Evolutionary conservation across 2,888 invertebrate species (phyloP).

Genomic region (Ceraclea dissimilis): DNA sequence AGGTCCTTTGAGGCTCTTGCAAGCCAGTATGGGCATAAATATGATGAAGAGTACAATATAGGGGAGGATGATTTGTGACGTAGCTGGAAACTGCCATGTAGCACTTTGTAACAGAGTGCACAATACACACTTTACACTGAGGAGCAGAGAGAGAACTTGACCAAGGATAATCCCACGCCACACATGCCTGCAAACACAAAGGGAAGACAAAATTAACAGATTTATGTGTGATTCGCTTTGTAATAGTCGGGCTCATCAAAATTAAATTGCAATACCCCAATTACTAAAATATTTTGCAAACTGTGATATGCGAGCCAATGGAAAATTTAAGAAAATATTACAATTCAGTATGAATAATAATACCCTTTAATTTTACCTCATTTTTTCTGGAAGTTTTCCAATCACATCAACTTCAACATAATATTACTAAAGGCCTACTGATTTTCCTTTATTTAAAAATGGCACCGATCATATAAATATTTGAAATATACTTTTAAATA

Average conservation of each 20-base stretch:
- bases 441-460: too few relatives aligned
- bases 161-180: slow-evolving; percentile 67
- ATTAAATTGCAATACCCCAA: neutral
- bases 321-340: too few relatives aligned
- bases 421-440: too few relatives aligned
- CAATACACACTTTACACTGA: slow-evolving; percentile 70
- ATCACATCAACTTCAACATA: too few relatives aligned
- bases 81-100: slow-evolving; percentile 64
- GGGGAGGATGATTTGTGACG: slow-evolving; percentile 74
- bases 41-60: slow-evolving; percentile 69
- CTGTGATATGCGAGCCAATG: too few relatives aligned
- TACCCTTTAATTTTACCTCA: too few relatives aligned
- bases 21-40: slow-evolving; percentile 69
- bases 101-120: slow-evolving; percentile 63
- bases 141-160: slow-evolving; percentile 66
- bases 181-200: slow-evolving; percentile 50
- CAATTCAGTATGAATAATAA: too few relatives aligned
- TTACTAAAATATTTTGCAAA: too few relatives aligned
- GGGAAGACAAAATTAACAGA: slow-evolving; percentile 1
- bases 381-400: too few relatives aligned
- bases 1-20: slow-evolving; percentile 58
- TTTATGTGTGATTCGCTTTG: neutral
- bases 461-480: too few relatives aligned
- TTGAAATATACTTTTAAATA: too few relatives aligned
- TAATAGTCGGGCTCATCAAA: neutral